Conservation (phyloP, 1,140 invertebrate genomes). For the Trachymyrmex septentrionalis region DNA sequence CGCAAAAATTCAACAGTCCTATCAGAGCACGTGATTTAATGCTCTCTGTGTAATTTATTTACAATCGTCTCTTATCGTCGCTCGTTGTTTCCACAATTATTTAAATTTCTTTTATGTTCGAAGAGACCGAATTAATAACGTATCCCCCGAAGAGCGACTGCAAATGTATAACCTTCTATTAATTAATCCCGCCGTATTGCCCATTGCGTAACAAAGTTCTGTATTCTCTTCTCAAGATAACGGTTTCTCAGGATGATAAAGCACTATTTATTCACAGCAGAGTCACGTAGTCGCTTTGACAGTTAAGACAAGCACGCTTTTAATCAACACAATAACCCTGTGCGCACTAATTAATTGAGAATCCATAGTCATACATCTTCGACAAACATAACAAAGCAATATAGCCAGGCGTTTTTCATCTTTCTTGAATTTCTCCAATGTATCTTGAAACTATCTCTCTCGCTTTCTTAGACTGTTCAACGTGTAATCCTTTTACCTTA, state of each 20-base stretch:
- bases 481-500: conserved; percentile 1
- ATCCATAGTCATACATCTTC: conserved; percentile 30
- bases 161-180: conserved; percentile 39
- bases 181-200: conserved; percentile 30
- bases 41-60: not conserved
- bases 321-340: conserved; percentile 10
- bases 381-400: not conserved
- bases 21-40: not conserved
- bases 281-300: conserved; percentile 15
- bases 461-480: conserved; percentile 12
- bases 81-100: conserved; percentile 13
- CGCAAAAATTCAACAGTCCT: not conserved
- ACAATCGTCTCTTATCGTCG: conserved; percentile 23
- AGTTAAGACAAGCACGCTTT: conserved; percentile 11
- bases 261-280: conserved; percentile 51
- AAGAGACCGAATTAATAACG: not conserved
- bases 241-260: conserved; percentile 28
- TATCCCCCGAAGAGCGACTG: conserved; percentile 7
- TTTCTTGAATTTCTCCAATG: conserved; percentile 16
- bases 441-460: not conserved
- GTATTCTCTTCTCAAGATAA: conserved; percentile 50
- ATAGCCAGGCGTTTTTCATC: conserved; percentile 24
- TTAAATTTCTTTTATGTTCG: not conserved
- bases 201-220: conserved; percentile 56
- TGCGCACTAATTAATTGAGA: conserved; percentile 15